Percentiles rank a stretch among this genome's conserved stretches.
These are phyloP conservation scores for Amazona finschi DNA, from an alignment of 2,797 vertebrate genomes.

Conservation along the genomic window DNA sequence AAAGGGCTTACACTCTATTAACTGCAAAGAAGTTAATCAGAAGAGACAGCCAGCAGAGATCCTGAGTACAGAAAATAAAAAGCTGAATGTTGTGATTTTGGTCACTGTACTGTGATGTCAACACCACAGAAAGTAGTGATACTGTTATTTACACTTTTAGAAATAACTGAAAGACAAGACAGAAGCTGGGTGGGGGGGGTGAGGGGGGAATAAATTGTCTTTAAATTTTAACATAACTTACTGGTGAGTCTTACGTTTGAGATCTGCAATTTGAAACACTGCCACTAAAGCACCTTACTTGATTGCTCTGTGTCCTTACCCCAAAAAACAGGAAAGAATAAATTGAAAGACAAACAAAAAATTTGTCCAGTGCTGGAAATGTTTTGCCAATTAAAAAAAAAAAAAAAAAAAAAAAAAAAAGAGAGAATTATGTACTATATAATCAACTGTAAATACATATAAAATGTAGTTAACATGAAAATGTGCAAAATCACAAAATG, in stretches of 20 bases:
- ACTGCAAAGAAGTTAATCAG: background rate
- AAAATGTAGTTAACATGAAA: background rate
- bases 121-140: background rate
- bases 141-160: background rate
- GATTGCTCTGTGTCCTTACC: constrained; percentile 76
- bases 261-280: background rate
- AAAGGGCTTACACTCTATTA: background rate
- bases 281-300: background rate
- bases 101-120: background rate
- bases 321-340: constrained; percentile 89
- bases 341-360: constrained; percentile 84
- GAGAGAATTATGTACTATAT: background rate
- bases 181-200: background rate
- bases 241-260: background rate
- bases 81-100: background rate
- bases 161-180: background rate
- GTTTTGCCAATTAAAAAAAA: constrained; percentile 77
- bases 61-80: background rate
- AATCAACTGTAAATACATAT: background rate
- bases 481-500: background rate
- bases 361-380: constrained; percentile 85
- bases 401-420: background rate
- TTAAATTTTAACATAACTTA: background rate
- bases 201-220: background rate
- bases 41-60: background rate